Percentiles rank a stretch among this genome's conserved stretches.
Evolutionary conservation across 1,140 invertebrate genomes (phyloP).

Genomic region (Maniola jurtina): DNA sequence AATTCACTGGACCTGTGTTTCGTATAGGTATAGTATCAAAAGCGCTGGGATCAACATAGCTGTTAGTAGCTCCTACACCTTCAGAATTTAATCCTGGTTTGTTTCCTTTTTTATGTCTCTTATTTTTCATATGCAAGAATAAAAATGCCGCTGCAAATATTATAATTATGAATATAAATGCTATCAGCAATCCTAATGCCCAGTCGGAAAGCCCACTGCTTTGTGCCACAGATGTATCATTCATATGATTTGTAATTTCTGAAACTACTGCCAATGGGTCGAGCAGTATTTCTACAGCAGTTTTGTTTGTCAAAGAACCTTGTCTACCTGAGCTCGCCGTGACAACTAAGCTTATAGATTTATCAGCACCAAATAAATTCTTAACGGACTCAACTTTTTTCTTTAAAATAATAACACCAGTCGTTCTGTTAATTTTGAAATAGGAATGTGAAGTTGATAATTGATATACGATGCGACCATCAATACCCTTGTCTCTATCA

Average conservation of each 20-base stretch:
- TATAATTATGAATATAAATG: constrained; percentile 88
- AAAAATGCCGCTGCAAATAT: constrained; percentile 90
- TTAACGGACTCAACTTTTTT: constrained; percentile 84
- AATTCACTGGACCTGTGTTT: constrained; percentile 75
- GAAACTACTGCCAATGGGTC: constrained; percentile 84
- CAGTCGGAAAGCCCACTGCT: constrained; percentile 88
- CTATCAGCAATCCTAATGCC: constrained; percentile 91
- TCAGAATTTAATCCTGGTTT: constrained; percentile 87
- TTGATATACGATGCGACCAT: constrained; percentile 94
- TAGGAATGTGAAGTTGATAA: constrained; percentile 90
- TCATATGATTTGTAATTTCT: constrained; percentile 48
- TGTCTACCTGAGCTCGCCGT: constrained; percentile 92
- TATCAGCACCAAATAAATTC: constrained; percentile 80
- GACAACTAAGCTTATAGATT: constrained; percentile 88
- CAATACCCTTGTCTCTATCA: constrained; percentile 93
- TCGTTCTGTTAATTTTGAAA: constrained; percentile 95
- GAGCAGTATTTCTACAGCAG: constrained; percentile 90
- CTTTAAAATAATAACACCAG: constrained; percentile 90
- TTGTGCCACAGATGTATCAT: constrained; percentile 77
- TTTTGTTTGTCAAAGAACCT: constrained; percentile 90
- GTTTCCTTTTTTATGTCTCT: constrained; percentile 88
- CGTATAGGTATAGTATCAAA: constrained; percentile 93
- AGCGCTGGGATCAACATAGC: constrained; percentile 89
- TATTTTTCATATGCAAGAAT: constrained; percentile 90
- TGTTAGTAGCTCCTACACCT: constrained; percentile 85